phyloP scores from a whole-genome alignment of 2,797 vertebrate genomes.

The Podarcis lilfordi region DNA sequence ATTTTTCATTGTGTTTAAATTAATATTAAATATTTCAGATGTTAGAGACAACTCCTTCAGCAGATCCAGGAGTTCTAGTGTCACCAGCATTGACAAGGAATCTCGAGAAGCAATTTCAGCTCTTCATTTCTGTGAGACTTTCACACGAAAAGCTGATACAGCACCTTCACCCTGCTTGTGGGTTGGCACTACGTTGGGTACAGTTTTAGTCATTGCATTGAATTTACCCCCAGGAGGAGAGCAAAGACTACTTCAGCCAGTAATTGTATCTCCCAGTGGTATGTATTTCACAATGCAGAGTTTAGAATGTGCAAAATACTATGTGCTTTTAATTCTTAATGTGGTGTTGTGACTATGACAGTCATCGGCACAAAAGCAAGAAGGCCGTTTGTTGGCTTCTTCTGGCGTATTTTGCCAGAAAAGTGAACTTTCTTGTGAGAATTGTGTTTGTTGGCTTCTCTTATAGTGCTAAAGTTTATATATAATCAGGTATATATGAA shows the following conservation, averaged over 20 bases:
- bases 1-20: slow-evolving; percentile 47
- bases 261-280: slow-evolving; percentile 95
- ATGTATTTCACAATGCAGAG: slow-evolving; percentile 65
- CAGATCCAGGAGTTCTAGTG: slow-evolving; percentile 96
- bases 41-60: slow-evolving; percentile 98
- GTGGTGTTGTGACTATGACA: neutral
- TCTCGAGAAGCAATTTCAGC: slow-evolving; percentile 92
- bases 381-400: neutral
- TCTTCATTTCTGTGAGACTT: slow-evolving; percentile 94
- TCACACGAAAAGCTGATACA: slow-evolving; percentile 89
- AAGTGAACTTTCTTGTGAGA: neutral
- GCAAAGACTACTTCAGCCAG: slow-evolving; percentile 94
- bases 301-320: accelerated
- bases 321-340: neutral
- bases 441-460: neutral
- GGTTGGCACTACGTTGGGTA: slow-evolving; percentile 94
- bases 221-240: slow-evolving; percentile 94
- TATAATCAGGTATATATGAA: too few species aligned
- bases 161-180: slow-evolving; percentile 88
- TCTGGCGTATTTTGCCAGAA: neutral
- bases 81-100: slow-evolving; percentile 99
- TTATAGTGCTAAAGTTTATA: neutral
- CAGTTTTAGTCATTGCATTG: slow-evolving; percentile 88
- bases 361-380: neutral
- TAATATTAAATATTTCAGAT: slow-evolving; percentile 82